A percentile compares a stretch with the other conserved stretches of the same genome.
These are phyloP conservation scores for Aramus guarauna DNA, from an alignment of 2,113 vertebrate species.

Conservation along the genomic window DNA sequence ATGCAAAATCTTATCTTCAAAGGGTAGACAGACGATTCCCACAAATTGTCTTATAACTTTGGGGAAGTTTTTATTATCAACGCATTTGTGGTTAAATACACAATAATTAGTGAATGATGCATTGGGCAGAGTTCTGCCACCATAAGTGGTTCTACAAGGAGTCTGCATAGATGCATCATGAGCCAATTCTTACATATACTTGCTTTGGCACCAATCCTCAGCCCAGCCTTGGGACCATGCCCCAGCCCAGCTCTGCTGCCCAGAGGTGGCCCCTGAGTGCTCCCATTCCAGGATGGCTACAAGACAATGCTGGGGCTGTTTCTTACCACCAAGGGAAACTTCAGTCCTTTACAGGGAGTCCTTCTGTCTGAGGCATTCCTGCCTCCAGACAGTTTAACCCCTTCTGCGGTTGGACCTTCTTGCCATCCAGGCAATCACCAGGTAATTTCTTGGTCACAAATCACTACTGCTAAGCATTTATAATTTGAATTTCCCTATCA, in stretches of 20 bases:
- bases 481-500: not conserved
- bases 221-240: not conserved
- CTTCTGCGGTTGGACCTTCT: not conserved
- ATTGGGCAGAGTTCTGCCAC: not conserved
- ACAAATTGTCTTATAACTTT: not conserved
- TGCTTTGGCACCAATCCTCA: not conserved
- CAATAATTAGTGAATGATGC: not conserved
- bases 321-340: not conserved
- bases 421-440: not conserved
- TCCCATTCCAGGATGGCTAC: too few relatives aligned
- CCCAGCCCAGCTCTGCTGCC: not conserved
- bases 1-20: not conserved
- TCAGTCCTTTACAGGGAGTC: not conserved
- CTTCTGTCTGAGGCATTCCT: not conserved
- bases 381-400: not conserved
- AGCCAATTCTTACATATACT: not conserved
- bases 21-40: not conserved
- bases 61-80: not conserved
- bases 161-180: fast-evolving
- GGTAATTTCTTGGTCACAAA: not conserved
- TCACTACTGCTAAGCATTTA: not conserved
- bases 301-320: fast-evolving
- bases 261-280: not conserved
- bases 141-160: not conserved
- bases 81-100: not conserved